Percentiles rank a stretch among this genome's conserved stretches.
Conservation (phyloP, 2,797 vertebrate genomes). For the Dallia pectoralis region DNA sequence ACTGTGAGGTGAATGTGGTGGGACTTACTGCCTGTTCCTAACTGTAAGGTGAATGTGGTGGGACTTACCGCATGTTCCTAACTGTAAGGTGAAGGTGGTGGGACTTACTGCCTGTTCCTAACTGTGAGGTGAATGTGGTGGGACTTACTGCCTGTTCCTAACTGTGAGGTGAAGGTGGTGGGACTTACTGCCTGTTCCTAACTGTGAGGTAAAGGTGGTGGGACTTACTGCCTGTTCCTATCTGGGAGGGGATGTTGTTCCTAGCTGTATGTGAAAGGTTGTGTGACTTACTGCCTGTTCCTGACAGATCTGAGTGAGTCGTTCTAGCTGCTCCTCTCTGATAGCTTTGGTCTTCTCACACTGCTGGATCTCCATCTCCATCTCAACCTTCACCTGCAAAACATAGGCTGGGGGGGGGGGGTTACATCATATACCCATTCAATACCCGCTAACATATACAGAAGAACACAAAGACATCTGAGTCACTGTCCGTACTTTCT, state of each 20-base stretch:
- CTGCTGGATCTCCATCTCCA: conserved; percentile 95
- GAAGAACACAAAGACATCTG: background rate
- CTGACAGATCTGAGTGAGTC: conserved; percentile 98
- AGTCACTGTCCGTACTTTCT: background rate
- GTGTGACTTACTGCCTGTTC: conserved; percentile 90
- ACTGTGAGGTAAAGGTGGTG: too few relatives aligned
- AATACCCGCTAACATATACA: background rate
- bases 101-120: conserved; percentile 93
- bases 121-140: too few relatives aligned
- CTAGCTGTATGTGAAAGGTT: conserved; percentile 47
- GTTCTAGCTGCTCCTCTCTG: conserved; percentile 95
- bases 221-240: too few relatives aligned
- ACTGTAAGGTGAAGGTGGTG: background rate
- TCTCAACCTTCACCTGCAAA: conserved; percentile 93
- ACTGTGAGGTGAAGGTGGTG: too few relatives aligned
- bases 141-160: too few relatives aligned
- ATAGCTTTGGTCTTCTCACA: conserved; percentile 95
- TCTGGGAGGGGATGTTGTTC: conserved; percentile 70
- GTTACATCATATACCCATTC: background rate
- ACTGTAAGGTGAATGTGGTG: background rate
- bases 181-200: too few relatives aligned
- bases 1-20: background rate
- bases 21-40: too few relatives aligned
- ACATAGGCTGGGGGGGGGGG: conserved; percentile 79
- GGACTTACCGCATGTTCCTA: conserved; percentile 95